Evolutionary conservation across 2,113 vertebrate species (phyloP).

Genomic region (Panurus biarmicus): DNA sequence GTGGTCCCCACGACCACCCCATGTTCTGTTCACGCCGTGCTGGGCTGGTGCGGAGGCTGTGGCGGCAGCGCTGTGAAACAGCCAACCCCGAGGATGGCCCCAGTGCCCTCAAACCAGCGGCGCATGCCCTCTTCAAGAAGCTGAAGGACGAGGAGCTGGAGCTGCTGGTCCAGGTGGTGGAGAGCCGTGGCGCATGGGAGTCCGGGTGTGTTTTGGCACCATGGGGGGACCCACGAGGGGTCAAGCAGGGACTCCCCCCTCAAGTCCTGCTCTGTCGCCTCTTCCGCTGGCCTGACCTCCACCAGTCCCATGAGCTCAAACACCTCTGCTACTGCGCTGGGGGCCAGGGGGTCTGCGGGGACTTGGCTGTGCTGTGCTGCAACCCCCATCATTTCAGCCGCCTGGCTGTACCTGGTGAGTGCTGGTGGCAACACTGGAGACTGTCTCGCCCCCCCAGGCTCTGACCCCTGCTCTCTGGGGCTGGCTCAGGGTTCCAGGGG

Average conservation of each 20-base stretch:
- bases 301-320: slow-evolving; percentile 52
- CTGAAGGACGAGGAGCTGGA: slow-evolving; percentile 63
- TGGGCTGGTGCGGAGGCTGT: slow-evolving; percentile 47
- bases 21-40: slow-evolving; percentile 62
- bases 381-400: slow-evolving; percentile 69
- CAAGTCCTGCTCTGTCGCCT: slow-evolving; percentile 61
- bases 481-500: neutral
- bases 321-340: slow-evolving; percentile 24
- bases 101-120: neutral
- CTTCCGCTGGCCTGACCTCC: slow-evolving; percentile 67
- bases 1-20: neutral
- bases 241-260: slow-evolving; percentile 15
- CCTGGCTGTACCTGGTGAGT: slow-evolving; percentile 54
- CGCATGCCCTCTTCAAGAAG: slow-evolving; percentile 60
- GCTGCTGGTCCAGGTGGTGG: slow-evolving; percentile 56
- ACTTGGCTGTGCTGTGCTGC: slow-evolving; percentile 42
- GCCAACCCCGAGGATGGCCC: neutral
- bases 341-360: neutral
- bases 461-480: neutral
- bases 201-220: slow-evolving; percentile 34
- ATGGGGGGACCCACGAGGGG: neutral
- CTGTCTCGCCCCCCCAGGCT: accelerated
- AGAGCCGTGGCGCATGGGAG: slow-evolving; percentile 30
- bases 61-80: slow-evolving; percentile 27
- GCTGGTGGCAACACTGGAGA: neutral